Percentiles rank a stretch among this genome's conserved stretches.
phyloP scores from a whole-genome alignment of 2,888 invertebrate species.

The Ophion slaviceki region DNA sequence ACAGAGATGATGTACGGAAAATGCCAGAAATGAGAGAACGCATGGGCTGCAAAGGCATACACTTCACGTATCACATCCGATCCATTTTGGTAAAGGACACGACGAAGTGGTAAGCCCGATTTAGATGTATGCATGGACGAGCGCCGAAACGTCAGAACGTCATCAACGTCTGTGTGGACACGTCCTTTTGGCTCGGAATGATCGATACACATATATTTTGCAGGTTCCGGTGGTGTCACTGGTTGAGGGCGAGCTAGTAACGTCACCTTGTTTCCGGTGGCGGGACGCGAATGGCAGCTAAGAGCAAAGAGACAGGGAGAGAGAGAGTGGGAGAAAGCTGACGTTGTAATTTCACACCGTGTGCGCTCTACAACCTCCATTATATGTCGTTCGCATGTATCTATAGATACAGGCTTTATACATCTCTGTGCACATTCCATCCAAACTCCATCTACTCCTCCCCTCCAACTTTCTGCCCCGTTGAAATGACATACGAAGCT shows the following conservation, averaged over 20 bases:
- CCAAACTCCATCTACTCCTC: conserved; percentile 22
- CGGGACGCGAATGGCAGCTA: conserved; percentile 36
- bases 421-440: conserved; percentile 20
- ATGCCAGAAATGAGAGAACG: conserved; percentile 17
- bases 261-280: conserved; percentile 62
- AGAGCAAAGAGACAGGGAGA: neutral
- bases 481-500: conserved; percentile 9
- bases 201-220: conserved; percentile 15
- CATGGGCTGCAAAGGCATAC: conserved; percentile 19
- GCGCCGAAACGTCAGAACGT: conserved; percentile 6
- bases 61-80: conserved; percentile 64
- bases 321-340: conserved; percentile 65
- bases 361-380: conserved; percentile 74
- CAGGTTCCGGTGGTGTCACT: neutral
- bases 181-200: conserved; percentile 19
- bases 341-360: conserved; percentile 79
- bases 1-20: conserved; percentile 13
- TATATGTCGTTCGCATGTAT: conserved; percentile 66
- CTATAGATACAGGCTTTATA: conserved; percentile 21
- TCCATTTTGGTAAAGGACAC: conserved; percentile 74
- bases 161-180: conserved; percentile 3
- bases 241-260: conserved; percentile 44
- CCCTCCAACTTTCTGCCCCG: conserved; percentile 18
- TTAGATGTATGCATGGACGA: conserved; percentile 5
- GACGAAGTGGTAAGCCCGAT: conserved; percentile 35